These are phyloP conservation scores for Acleris holmiana DNA, from an alignment of 2,888 invertebrate genomes.

Conservation along the genomic window DNA sequence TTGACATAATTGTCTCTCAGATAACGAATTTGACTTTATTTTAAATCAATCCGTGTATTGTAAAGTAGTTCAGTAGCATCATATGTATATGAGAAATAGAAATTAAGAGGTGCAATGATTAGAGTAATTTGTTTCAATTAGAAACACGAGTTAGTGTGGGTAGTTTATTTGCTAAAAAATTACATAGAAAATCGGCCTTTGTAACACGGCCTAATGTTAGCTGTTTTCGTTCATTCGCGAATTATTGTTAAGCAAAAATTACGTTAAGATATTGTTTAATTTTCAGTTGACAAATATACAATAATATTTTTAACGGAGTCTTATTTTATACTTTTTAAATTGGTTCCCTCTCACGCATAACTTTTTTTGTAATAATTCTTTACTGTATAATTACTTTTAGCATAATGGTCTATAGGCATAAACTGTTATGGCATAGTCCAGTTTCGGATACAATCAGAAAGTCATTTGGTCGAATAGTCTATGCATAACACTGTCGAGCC, in stretches of 20 bases:
- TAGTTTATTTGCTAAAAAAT: constrained; percentile 49
- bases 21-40: constrained; percentile 16
- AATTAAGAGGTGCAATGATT: constrained; percentile 73
- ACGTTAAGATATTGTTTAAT: constrained; percentile 80
- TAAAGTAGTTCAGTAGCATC: constrained; percentile 60
- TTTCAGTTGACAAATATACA: constrained; percentile 83
- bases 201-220: constrained; percentile 69
- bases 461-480: too few species aligned
- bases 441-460: too few species aligned
- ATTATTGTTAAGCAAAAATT: constrained; percentile 71
- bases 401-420: too few species aligned
- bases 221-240: constrained; percentile 73
- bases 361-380: too few species aligned
- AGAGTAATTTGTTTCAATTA: constrained; percentile 56
- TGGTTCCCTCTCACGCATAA: too few species aligned
- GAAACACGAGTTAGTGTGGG: constrained; percentile 53
- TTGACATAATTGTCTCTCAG: constrained; percentile 2
- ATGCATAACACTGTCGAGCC: too few species aligned
- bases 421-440: too few species aligned
- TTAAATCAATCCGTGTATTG: constrained; percentile 42
- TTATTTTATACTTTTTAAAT: constrained; percentile 47
- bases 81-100: constrained; percentile 76
- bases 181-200: constrained; percentile 35
- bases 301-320: constrained; percentile 70
- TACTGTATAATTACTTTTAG: too few species aligned